Conservation (phyloP, 2,888 invertebrate genomes). For the Polyommatus iphigenia region DNA sequence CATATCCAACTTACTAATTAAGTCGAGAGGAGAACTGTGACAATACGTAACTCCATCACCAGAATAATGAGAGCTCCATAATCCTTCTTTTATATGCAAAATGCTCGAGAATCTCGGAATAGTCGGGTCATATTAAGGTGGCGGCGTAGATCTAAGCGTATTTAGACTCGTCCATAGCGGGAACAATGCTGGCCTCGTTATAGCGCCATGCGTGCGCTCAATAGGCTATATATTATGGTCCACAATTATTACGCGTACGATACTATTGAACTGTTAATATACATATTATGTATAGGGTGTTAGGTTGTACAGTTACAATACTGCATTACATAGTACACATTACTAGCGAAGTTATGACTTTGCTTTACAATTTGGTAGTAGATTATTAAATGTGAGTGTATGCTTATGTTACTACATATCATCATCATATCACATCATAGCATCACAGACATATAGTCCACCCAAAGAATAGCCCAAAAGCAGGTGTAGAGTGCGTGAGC, state of each 20-base stretch:
- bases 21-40: constrained; percentile 78
- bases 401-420: too few species aligned
- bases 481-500: too few species aligned
- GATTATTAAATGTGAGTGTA: not conserved
- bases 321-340: too few species aligned
- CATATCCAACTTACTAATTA: constrained; percentile 79
- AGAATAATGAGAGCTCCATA: constrained; percentile 49
- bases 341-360: too few species aligned
- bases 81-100: constrained; percentile 13
- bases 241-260: constrained; percentile 35
- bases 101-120: constrained; percentile 33
- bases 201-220: constrained; percentile 62
- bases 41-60: constrained; percentile 72
- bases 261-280: constrained; percentile 37
- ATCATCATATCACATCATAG: too few species aligned
- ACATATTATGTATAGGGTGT: not conserved
- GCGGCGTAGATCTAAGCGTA: constrained; percentile 75
- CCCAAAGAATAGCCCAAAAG: too few species aligned
- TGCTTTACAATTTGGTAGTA: not conserved
- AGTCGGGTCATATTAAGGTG: constrained; percentile 49
- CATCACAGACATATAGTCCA: too few species aligned
- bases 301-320: not conserved
- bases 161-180: constrained; percentile 75
- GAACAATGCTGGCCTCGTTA: constrained; percentile 76
- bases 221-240: constrained; percentile 43